These are phyloP conservation scores for Apis laboriosa DNA, from an alignment of 1,140 invertebrate genomes.

Conservation along the genomic window DNA sequence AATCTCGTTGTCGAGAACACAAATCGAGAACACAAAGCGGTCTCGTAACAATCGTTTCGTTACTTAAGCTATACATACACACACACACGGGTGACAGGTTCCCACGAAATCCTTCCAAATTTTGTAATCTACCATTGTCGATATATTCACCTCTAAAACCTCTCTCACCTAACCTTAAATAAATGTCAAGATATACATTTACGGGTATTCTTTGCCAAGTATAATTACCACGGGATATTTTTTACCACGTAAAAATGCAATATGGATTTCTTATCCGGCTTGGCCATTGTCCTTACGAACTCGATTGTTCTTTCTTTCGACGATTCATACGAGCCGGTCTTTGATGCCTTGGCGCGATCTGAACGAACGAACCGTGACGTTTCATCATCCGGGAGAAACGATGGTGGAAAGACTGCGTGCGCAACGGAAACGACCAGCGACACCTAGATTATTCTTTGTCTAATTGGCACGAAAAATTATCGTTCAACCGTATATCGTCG, in stretches of 20 bases:
- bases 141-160: not conserved
- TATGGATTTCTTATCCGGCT: constrained; percentile 50
- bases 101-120: constrained; percentile 63
- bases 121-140: constrained; percentile 58
- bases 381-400: constrained; percentile 53
- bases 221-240: constrained; percentile 40
- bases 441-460: constrained; percentile 13
- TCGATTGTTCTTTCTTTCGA: constrained; percentile 57
- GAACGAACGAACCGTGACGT: constrained; percentile 59
- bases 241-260: not conserved
- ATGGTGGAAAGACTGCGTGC: constrained; percentile 23
- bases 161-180: not conserved
- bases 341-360: constrained; percentile 56
- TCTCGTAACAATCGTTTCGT: constrained; percentile 48
- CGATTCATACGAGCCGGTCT: constrained; percentile 50
- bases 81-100: constrained; percentile 17
- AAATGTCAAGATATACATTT: not conserved
- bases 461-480: not conserved
- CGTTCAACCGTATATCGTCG: no score
- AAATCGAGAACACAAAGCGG: constrained; percentile 41
- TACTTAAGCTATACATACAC: constrained; percentile 42
- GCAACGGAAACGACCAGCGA: constrained; percentile 34
- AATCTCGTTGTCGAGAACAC: constrained; percentile 25
- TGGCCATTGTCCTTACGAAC: constrained; percentile 44
- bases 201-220: not conserved